Evolutionary conservation across 2,888 invertebrate genomes (phyloP).

Genomic region (Chloromyia formosa): DNA sequence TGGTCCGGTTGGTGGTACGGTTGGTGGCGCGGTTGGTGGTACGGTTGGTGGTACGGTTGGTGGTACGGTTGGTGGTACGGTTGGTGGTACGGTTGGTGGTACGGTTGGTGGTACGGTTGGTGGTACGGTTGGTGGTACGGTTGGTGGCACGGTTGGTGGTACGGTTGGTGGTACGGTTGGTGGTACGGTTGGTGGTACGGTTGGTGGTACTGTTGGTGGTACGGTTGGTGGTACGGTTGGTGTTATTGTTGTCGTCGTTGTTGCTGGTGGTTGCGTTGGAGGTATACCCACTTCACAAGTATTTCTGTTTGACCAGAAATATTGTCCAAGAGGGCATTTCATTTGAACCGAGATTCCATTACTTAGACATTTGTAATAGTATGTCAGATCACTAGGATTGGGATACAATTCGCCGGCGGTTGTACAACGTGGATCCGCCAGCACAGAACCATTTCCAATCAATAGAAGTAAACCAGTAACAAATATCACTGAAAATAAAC

Average conservation of each 20-base stretch:
- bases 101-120: neutral
- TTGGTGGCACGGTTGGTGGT: neutral
- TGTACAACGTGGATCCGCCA: neutral
- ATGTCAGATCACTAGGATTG: neutral
- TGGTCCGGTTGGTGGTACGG: neutral
- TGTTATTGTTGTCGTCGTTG: neutral
- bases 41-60: neutral
- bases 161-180: neutral
- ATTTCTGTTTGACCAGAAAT: too few species aligned
- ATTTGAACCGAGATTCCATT: neutral
- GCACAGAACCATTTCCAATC: neutral
- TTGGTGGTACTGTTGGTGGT: neutral
- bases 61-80: neutral
- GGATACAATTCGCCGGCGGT: neutral
- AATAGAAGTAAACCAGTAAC: neutral
- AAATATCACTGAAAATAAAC: neutral
- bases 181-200: neutral
- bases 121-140: neutral
- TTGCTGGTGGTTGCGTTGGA: too few species aligned
- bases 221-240: neutral
- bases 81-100: neutral
- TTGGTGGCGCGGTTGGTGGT: neutral
- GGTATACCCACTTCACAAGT: too few species aligned
- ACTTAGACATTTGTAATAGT: neutral
- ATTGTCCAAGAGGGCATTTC: neutral